A percentile compares a stretch with the other conserved stretches of the same genome.
Evolutionary conservation across 1,140 invertebrate genomes (phyloP).

Genomic region (Mesaphorura yosii): DNA sequence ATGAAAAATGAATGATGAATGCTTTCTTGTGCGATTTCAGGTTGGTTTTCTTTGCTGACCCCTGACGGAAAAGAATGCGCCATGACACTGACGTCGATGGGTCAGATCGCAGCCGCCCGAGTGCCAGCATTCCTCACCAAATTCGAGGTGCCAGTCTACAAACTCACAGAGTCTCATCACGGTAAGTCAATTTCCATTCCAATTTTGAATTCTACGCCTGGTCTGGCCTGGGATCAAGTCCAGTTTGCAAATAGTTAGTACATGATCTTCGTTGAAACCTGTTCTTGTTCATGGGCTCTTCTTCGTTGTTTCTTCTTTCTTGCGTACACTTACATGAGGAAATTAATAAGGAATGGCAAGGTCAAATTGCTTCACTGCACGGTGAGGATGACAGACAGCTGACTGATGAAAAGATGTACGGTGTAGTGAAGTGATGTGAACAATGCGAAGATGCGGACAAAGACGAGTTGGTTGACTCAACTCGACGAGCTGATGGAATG

Average conservation of each 20-base stretch:
- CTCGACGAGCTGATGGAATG: too few relatives aligned
- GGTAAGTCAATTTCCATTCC: slow-evolving; percentile 24
- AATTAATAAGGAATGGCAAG: too few relatives aligned
- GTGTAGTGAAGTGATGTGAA: too few relatives aligned
- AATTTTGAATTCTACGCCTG: background rate
- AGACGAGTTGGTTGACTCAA: too few relatives aligned
- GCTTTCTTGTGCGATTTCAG: slow-evolving; percentile 28
- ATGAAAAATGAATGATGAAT: too few relatives aligned
- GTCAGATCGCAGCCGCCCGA: slow-evolving; percentile 35
- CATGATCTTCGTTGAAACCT: background rate
- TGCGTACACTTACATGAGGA: too few relatives aligned
- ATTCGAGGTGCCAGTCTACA: slow-evolving; percentile 35
- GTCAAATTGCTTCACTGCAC: too few relatives aligned
- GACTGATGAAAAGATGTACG: too few relatives aligned
- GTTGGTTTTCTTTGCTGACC: slow-evolving; percentile 37
- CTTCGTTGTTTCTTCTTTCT: too few relatives aligned
- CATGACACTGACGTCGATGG: slow-evolving; percentile 33
- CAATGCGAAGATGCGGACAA: too few relatives aligned
- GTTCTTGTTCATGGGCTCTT: too few relatives aligned
- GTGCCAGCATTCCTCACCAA: slow-evolving; percentile 36
- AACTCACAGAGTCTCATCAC: slow-evolving; percentile 31
- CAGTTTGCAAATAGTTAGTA: slow-evolving; percentile 1
- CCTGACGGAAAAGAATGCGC: slow-evolving; percentile 35
- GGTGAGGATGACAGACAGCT: too few relatives aligned
- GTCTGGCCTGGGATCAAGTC: background rate